A percentile compares a stretch with the other conserved stretches of the same genome.
Evolutionary conservation across 2,113 vertebrate species (phyloP).

Genomic region (Trichechus manatus): DNA sequence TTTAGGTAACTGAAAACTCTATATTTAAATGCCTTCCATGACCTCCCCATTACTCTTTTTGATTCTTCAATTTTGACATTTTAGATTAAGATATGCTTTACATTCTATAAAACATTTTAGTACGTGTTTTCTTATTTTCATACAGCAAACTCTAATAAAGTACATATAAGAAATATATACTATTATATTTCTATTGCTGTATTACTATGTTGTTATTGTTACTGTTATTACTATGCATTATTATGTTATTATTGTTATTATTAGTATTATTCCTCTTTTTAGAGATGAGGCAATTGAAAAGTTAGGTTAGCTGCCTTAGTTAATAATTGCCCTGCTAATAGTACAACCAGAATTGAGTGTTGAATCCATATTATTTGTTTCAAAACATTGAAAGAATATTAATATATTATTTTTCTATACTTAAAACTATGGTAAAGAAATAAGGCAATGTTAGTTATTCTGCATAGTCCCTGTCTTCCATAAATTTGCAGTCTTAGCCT

Average conservation of each 20-base stretch:
- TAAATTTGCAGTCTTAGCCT: not conserved
- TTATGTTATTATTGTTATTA: not conserved
- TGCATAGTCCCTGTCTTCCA: not conserved
- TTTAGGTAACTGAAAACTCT: conserved; percentile 32
- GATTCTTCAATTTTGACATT: not conserved
- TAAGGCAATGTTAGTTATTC: not conserved
- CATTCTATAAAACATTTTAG: not conserved
- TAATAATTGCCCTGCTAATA: not conserved
- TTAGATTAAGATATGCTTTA: not conserved
- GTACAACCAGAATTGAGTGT: not conserved
- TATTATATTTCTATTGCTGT: not conserved
- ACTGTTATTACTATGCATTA: not conserved
- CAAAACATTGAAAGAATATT: not conserved
- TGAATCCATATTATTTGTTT: not conserved
- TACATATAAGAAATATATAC: not conserved
- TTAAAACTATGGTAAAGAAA: not conserved
- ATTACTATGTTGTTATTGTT: not conserved
- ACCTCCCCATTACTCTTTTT: not conserved
- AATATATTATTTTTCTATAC: not conserved
- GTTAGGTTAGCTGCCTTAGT: not conserved
- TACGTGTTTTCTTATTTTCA: not conserved
- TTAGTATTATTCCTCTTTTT: not conserved
- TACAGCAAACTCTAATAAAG: not conserved
- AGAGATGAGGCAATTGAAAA: not conserved
- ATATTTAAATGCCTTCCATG: not conserved